Evolutionary conservation across 2,888 invertebrate species (phyloP), one percentile per base, ranked within the genome.

Genomic region (Prosopocoilus inquinatus): DNA sequence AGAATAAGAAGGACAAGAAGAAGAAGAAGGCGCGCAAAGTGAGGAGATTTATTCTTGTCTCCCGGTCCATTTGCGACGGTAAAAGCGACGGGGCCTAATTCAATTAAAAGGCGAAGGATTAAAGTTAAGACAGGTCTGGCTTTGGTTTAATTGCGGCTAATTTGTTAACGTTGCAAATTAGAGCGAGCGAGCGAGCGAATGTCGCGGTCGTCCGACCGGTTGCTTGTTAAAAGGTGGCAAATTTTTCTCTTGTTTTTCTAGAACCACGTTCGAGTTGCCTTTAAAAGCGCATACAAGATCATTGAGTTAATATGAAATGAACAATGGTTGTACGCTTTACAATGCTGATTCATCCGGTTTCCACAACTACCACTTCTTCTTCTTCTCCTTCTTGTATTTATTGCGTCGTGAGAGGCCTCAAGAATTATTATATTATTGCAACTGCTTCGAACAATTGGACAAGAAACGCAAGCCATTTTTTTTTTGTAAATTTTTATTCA

Each of bases 271-370:
- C 70, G 63, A 65, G 59, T 66, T 71, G 63, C 71, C 71, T 70
- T 65, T 70, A 71, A 70, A 71, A 69, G 72, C 64, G 53, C 57
- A 67, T 59, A 64, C 65, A 64, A 65, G 64, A 65, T 68, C 67
- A 67, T 70, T 71, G 67, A 62, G 66, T 68, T 71, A 72, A 71
- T 72, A 72, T 72, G 72, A 72, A 70, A 71, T 71, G 71, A 74
- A 73, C 73, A 74, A 74, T 73, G 71, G 73, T 66, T 63, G 72
- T 70, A 70, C 70, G 70, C 70, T 65, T 67, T 65, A 70, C 70
- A 72, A 74, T 72, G 72, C 68, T 63, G 69, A 66, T 61, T 55
- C 57, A 55, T 58, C 59, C 59, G 59, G 59, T 57, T 61, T 57
- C 47, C 48, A 41, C 12, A 5, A 28, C 20, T 28, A 28, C 20